Evolutionary conservation across 1,140 invertebrate genomes (phyloP), one percentile per base, ranked within the genome.

Genomic region (Theocolax elegans): DNA sequence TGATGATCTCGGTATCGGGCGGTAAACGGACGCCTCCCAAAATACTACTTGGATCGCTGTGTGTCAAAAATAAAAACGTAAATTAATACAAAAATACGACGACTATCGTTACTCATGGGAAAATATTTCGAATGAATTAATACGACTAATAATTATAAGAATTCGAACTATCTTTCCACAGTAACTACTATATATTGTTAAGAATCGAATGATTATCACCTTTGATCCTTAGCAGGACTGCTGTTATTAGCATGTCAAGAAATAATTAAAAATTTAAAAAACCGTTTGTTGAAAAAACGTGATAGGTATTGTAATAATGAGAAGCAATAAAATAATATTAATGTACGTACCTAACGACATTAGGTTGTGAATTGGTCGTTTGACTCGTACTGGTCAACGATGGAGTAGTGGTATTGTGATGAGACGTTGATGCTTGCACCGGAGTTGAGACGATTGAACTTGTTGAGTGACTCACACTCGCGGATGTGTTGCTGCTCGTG

Each of bases 1-100:
- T 94, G 77, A 95, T 94, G 65, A 95, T 94, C 86, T 95, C 93
- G 15, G 93, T 95, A 77, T 94, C 93, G n/a, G 93, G 93, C 72
- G 93, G 93, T 73, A 95, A 83, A 38, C 93, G 88, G 38, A 94
- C 92, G 48, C 91, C 91, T 42, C 92, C 92, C 76, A 94, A 85
- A 81, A 94, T 90, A 78, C 92, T 92, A 72, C 91, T 90, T 71
- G 92, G 90, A 85, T 94, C 92, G 85, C 91, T 94, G n/a, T n/a
- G n/a, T n/a, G n/a, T n/a, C n/a, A n/a, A n/a, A n/a, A n/a, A 82
- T 46, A 29, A 56, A 64, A 51, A 51, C 17, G 13, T 8, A 3
- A 46, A 19, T 21, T 21, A 35, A 35, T 35, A 35, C 31, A 35
- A 35, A 6, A 35, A 35, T n/a, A n/a, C n/a, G n/a, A n/a, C n/a